Evolutionary conservation across 2,888 invertebrate genomes (phyloP), one percentile per base, ranked within the genome.

Genomic region (Netelia fuscicornis): DNA sequence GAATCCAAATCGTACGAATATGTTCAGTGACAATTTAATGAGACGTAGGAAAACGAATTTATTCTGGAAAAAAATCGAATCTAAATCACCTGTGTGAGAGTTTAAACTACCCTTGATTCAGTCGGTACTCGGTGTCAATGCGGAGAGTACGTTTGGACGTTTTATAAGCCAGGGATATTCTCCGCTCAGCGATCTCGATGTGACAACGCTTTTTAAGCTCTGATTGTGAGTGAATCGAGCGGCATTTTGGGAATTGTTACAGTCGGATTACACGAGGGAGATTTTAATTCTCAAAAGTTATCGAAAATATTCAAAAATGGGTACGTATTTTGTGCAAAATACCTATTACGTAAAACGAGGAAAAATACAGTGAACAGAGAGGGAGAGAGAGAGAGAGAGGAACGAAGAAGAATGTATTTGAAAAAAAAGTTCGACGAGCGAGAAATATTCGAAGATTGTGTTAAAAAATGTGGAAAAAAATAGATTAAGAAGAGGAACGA

Each of bases 381-480:
- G 13, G 6, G 20, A 2, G 9, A 13, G 8, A 23, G 58, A 10
- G 9, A 11, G 20, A 20, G 2, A 20, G 13, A 3, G 30, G 30
- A 30, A 30, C 30, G 30, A 30, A 30, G 30, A 9, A 25, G 10
- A 58, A 11, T 23, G n/a, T 58, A 58, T 58, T 23, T 9, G 42
- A 44, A 17, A 44, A 44, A 30, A 62, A 67, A 37, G 8, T 44
- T 44, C 65, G 44, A 44, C 2, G 20, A 56, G 23, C 76, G 25
- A 23, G 23, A 76, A 76, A 76, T 56, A 76, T 56, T 37, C 20
- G 56, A 20, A 56, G 13, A 42, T 56, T 17, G 42, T 17, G 65
- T 58, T 42, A 42, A 76, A 76, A 56, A 76, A 65, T 56, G 6
- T 58, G 37, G 37, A 23, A 48, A 10, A 62, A 74, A 74, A n/a